phyloP scores from a whole-genome alignment of 1,140 invertebrate species.

The Cyphomyrmex costatus region DNA sequence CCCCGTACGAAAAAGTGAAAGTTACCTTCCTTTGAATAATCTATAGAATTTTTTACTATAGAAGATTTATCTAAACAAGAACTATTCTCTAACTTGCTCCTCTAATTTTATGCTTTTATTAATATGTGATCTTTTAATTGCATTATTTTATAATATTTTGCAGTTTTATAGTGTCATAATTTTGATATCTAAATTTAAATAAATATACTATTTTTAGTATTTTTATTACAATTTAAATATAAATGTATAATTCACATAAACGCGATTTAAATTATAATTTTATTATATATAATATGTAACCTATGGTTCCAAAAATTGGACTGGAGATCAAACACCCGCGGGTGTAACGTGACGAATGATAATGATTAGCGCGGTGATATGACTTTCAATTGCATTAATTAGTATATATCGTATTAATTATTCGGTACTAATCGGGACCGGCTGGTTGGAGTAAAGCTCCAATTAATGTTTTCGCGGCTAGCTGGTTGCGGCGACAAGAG shows the following conservation, averaged over 20 bases:
- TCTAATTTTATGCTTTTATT: not conserved
- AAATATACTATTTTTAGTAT: not conserved
- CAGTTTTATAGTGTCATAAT: not conserved
- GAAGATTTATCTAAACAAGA: not conserved
- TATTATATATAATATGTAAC: not conserved
- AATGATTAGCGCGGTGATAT: constrained; percentile 22
- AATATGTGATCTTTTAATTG: not conserved
- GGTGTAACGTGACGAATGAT: not conserved
- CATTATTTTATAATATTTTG: not conserved
- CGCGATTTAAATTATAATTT: not conserved
- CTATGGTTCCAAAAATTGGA: not conserved
- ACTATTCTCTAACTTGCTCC: not conserved
- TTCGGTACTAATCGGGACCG: constrained; percentile 30
- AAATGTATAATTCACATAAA: not conserved
- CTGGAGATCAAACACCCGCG: not conserved
- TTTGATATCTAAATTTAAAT: not conserved
- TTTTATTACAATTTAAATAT: not conserved
- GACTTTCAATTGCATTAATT: constrained; percentile 31
- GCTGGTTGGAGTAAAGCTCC: constrained; percentile 18
- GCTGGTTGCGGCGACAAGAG: constrained; percentile 34
- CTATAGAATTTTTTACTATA: not conserved
- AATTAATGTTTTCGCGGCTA: constrained; percentile 51
- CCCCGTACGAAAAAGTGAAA: no score
- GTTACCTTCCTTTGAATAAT: not conserved
- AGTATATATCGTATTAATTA: constrained; percentile 48